Evolutionary conservation across 2,888 invertebrate genomes (phyloP), one percentile per base, ranked within the genome.

Genomic region (Exocentrus adspersus): DNA sequence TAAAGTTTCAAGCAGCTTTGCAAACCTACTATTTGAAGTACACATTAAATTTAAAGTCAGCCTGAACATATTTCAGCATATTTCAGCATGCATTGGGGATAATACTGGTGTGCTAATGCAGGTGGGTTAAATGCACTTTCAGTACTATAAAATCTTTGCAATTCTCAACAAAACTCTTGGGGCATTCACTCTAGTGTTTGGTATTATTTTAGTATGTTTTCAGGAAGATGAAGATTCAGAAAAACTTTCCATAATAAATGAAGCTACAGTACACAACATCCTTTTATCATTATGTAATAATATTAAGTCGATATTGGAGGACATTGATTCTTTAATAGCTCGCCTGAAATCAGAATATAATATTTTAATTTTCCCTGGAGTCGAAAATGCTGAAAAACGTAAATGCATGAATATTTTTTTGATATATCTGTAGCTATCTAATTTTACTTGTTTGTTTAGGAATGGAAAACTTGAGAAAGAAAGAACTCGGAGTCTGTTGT

Each of bases 401-500:
- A 78, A 68, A 82, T 65, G 59, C 7, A 5, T 24, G 7, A 3
- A 4, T 37, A 37, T 10, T 37, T 37, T 16, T n/a, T 14, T 14
- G 20, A 21, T 0, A 42, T 16, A 1, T 16, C 10, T 30, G 19
- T 24, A n/a, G n/a, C n/a, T n/a, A n/a, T 45, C 17, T 20, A 30
- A 52, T 24, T 12, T 21, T 48, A 51, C 12, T 20, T 62, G 60
- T 72, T 79, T n/a, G n/a, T n/a, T 73, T 63, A 85, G 83, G 75
- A 62, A 77, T 81, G 50, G 84, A 85, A 50, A 79, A 82, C 65
- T 75, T 88, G 45, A 86, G 84, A 71, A 78, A 80, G 0, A 84
- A 86, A 71, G 88, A 89, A 75, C 82, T 85, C 43, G 86, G 85
- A 10, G 79, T 89, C 20, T 88, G 87, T 69, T 84, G 84, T n/a